phyloP scores from a whole-genome alignment of 2,797 vertebrate genomes.

The Chiropotes sagulatus region DNA sequence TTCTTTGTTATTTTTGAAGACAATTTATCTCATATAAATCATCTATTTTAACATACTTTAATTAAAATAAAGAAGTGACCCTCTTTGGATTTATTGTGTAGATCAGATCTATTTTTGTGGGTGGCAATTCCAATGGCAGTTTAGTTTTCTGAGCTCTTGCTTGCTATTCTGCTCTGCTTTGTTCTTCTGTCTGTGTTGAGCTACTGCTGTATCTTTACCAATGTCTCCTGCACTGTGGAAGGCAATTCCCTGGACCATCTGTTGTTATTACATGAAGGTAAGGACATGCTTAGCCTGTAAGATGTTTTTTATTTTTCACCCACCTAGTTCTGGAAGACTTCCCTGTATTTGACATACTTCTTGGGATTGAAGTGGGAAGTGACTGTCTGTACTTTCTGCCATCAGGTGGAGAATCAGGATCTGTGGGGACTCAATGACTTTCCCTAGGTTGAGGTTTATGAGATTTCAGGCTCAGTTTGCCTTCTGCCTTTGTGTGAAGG shows the following conservation, averaged over 20 bases:
- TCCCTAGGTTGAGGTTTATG: background rate
- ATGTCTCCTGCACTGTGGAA: background rate
- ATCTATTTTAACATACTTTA: background rate
- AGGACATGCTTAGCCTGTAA: no score
- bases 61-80: background rate
- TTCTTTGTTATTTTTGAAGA: background rate
- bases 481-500: background rate
- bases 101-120: background rate
- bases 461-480: background rate
- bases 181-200: background rate
- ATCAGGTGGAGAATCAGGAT: background rate
- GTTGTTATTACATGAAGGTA: background rate
- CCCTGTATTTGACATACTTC: background rate
- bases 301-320: background rate
- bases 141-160: background rate
- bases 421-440: background rate
- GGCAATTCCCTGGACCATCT: background rate
- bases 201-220: background rate
- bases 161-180: background rate
- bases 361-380: background rate
- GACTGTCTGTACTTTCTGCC: background rate
- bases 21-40: background rate
- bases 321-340: background rate
- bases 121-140: no score
- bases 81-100: background rate